phyloP scores from a whole-genome alignment of 2,888 invertebrate species.

The Tetragnatha montana region DNA sequence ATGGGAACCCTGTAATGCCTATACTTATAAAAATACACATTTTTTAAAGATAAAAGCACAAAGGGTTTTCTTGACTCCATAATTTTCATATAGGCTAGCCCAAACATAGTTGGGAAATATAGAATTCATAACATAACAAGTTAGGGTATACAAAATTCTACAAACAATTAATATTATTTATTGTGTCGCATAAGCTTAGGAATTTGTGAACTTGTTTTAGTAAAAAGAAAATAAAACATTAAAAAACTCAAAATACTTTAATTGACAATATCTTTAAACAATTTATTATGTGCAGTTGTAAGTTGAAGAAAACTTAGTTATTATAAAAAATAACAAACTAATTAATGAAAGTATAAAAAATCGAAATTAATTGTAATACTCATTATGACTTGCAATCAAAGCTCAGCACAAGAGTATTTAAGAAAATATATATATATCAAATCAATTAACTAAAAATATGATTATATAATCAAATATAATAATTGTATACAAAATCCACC shows the following conservation, averaged over 20 bases:
- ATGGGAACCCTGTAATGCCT: too few relatives aligned
- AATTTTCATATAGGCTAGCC: too few relatives aligned
- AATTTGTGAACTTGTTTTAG: neutral
- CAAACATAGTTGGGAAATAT: too few relatives aligned
- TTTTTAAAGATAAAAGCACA: too few relatives aligned
- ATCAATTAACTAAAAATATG: constrained; percentile 55
- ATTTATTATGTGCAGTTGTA: constrained; percentile 56
- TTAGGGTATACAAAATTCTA: too few relatives aligned
- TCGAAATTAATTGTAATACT: constrained; percentile 30
- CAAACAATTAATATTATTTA: neutral
- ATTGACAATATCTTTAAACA: constrained; percentile 59
- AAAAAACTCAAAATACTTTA: constrained; percentile 64
- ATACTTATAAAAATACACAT: too few relatives aligned
- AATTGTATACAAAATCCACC: constrained; percentile 43
- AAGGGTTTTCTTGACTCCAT: too few relatives aligned
- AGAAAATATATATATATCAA: constrained; percentile 49
- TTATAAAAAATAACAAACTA: constrained; percentile 32
- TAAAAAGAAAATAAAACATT: constrained; percentile 29
- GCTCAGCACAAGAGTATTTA: constrained; percentile 37
- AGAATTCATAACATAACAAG: too few relatives aligned
- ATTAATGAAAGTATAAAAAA: constrained; percentile 8
- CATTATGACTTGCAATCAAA: constrained; percentile 32
- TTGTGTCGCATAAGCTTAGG: neutral
- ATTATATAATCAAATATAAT: constrained; percentile 36
- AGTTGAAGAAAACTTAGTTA: constrained; percentile 35